Evolutionary conservation across 2,888 invertebrate species (phyloP), one percentile per base, ranked within the genome.

Genomic region (Thereva unica): DNA sequence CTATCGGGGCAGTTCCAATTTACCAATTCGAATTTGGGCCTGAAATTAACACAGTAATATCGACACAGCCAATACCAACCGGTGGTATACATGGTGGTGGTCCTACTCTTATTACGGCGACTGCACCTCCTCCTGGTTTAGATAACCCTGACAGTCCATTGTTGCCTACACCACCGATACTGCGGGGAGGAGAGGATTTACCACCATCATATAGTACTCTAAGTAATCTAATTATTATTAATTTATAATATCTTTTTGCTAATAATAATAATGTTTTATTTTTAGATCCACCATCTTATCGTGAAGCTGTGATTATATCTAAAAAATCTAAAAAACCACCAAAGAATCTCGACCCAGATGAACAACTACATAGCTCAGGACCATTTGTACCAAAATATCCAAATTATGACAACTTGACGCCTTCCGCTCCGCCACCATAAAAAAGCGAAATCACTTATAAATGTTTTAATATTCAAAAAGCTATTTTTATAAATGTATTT

Each of bases 341-440:
- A 23, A 23, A 23, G 23, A 23, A 23, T 23, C 23, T 61, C 34
- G 61, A 61, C 10, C 61, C 61, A 34, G 61, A 61, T 7, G 61
- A 61, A 40, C 34, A 34, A 4, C 49, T 41, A 4, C 61, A 61
- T 41, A 49, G 41, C 5, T 50, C 50, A 40, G 61, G 61, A 4
- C 61, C 61, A 34, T 61, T 35, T 37, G 61, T 61, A 44, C 61
- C 61, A 5, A 61, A 61, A 41, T 61, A 61, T 50, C 61, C 61
- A 61, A 50, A 50, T 5, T 61, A 61, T 5, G 50, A 61, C n/a
- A 61, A 61, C 35, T 61, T 50, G 4, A 6, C 3, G 34, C 8
- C 50, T n/a, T 42, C 59, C 8, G 9, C 40, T 7, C 59, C 61
- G 23, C 23, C 23, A 23, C 23, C 23, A 23, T 23, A 23, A 23